phyloP scores from a whole-genome alignment of 1,140 invertebrate genomes.

The Apolygus lucorum region DNA sequence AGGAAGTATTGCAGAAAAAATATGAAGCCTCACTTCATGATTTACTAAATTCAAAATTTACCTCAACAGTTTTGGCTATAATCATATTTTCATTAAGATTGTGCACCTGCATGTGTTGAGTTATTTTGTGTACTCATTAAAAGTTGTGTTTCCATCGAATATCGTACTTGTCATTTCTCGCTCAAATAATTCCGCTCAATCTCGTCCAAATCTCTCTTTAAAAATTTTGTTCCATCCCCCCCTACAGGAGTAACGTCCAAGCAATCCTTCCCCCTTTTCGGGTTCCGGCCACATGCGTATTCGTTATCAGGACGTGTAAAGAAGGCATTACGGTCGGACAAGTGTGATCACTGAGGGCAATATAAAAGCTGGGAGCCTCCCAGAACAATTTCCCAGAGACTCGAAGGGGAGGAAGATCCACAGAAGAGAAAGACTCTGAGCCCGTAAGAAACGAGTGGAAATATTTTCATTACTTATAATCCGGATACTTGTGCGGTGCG shows the following conservation, averaged over 20 bases:
- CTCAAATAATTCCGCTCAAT: no score
- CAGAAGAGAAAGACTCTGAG: neutral
- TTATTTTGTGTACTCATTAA: no score
- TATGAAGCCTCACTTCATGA: no score
- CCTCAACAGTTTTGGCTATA: no score
- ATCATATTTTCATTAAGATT: no score
- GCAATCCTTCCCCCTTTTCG: neutral
- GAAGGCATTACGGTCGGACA: neutral
- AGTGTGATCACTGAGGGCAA: neutral
- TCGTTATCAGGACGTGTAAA: neutral
- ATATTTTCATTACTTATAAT: slow-evolving; percentile 17
- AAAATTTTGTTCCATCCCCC: neutral
- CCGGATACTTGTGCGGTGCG: neutral
- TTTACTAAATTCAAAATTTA: no score
- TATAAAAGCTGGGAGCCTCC: neutral
- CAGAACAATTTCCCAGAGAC: neutral
- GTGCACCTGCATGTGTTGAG: no score
- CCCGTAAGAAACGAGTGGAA: slow-evolving; percentile 3
- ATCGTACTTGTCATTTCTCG: no score
- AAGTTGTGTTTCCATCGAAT: no score
- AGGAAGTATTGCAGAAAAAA: no score
- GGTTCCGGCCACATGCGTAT: neutral
- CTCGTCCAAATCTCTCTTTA: no score
- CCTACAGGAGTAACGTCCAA: neutral
- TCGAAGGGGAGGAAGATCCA: neutral